Base-by-base conservation (phyloP, 2,797 vertebrate species). In the Hydrophis major region DNA sequence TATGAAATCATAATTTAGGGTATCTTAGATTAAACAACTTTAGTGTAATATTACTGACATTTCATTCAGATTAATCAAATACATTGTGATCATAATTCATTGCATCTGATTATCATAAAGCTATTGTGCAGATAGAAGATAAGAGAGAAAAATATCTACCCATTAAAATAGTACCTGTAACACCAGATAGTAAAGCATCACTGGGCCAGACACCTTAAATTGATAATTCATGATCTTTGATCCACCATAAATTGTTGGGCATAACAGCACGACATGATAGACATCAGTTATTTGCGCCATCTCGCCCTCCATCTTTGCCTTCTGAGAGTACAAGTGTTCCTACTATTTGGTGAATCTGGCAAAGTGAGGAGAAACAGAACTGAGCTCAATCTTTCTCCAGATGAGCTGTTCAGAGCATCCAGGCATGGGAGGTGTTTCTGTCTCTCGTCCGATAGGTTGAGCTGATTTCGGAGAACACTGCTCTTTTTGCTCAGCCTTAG, bases 21-120 rank as follows among this genome's bases (percentile, higher is more conserved):
- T 12, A 53, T 56, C 7, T 63, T 61, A 16, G 6, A 60, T 37
- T 88, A 60, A 86, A 4, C 25, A 78, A 47, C 22, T 4, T 87
- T 13, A 53, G 1, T 32, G 42, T 37, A 90, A 57, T 91, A 42
- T 32, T 25, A 42, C 12, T 50, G 32, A 5, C 13, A 61, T 91
- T 61, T 56, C 7, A 32, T 93, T 11, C 91, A 91, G 10, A 42
- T 88, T 55, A 66, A 93, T 78, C 56, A 90, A 90, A 86, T 63
- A 63, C 56, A 10, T n/a, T n/a, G 32, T 18, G n/a, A 25, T 66
- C 28, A 89, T 53, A 83, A 32, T 6, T 83, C 53, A 61, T 86
- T 86, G 22, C 6, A 16, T 74, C 55, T 12, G 5, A 18, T 47
- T 11, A 6, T 37, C n/a, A 22, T 4, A 56, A 90, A 28, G 55